A percentile compares a stretch with the other conserved stretches of the same genome.
phyloP scores from a whole-genome alignment of 92 coral and sea anemone species.

The Scolanthus callimorphus region DNA sequence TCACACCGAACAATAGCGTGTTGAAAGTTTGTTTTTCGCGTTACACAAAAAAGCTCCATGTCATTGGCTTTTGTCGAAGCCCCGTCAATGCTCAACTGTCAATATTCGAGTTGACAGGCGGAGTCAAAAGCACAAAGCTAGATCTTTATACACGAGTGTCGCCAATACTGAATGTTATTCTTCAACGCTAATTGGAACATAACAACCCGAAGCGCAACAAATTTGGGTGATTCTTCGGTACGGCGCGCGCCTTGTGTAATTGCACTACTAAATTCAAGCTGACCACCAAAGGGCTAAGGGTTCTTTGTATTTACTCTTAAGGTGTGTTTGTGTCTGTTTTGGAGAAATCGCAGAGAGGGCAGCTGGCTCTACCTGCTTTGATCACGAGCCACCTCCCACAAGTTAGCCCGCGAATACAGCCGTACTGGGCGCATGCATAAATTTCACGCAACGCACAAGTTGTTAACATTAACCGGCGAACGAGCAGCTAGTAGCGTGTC shows the following conservation, averaged over 20 bases:
- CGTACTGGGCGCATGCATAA: slow-evolving; percentile 77
- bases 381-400: slow-evolving; percentile 75
- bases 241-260: background rate
- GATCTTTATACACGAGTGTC: slow-evolving; percentile 14
- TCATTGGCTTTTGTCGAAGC: slow-evolving; percentile 75
- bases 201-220: slow-evolving; percentile 29
- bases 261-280: background rate
- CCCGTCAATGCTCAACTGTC: slow-evolving; percentile 91
- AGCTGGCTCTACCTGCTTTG: slow-evolving; percentile 53
- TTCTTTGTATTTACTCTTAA: slow-evolving; percentile 5
- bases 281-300: slow-evolving; percentile 1
- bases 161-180: slow-evolving; percentile 36
- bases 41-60: slow-evolving; percentile 87
- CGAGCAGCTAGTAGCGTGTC: too few relatives aligned
- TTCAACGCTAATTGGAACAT: slow-evolving; percentile 57
- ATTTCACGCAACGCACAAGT: slow-evolving; percentile 78
- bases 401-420: slow-evolving; percentile 21
- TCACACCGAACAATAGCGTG: slow-evolving; percentile 68
- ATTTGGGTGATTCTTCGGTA: slow-evolving; percentile 10
- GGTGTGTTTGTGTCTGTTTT: slow-evolving; percentile 21
- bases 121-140: slow-evolving; percentile 52
- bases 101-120: slow-evolving; percentile 90
- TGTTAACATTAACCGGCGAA: slow-evolving; percentile 67
- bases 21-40: slow-evolving; percentile 71
- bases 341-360: slow-evolving; percentile 41